Conservation (phyloP, 2,888 invertebrate genomes). For the Drosophila heteroneura region DNA sequence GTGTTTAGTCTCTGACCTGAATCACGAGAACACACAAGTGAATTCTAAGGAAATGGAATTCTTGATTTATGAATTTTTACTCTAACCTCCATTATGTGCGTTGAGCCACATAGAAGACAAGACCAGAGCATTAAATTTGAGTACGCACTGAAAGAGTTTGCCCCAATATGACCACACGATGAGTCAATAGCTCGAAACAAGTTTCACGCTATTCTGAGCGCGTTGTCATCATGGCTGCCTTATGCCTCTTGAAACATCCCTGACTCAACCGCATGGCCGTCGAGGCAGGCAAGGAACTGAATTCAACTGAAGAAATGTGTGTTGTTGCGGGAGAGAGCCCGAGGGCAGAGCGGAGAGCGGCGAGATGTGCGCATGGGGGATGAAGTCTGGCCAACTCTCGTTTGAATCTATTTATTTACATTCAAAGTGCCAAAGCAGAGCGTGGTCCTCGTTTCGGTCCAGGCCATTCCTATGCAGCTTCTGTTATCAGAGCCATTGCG, state of each 20-base stretch:
- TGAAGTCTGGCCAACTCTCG: slow-evolving; percentile 52
- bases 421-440: slow-evolving; percentile 41
- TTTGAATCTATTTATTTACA: slow-evolving; percentile 65
- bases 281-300: slow-evolving; percentile 35
- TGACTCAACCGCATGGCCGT: slow-evolving; percentile 14
- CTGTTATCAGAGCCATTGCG: slow-evolving; percentile 67
- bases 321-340: slow-evolving; percentile 3
- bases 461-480: slow-evolving; percentile 47
- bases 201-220: slow-evolving; percentile 37
- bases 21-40: neutral
- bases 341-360: neutral
- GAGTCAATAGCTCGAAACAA: slow-evolving; percentile 62
- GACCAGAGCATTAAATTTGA: slow-evolving; percentile 52
- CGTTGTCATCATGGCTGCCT: neutral
- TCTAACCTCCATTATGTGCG: no score
- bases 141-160: slow-evolving; percentile 38
- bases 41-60: neutral
- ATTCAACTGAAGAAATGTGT: slow-evolving; percentile 39
- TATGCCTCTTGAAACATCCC: slow-evolving; percentile 8
- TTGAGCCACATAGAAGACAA: neutral
- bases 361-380: slow-evolving; percentile 46
- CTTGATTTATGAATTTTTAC: neutral
- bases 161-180: slow-evolving; percentile 52
- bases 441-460: slow-evolving; percentile 40
- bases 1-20: neutral